A percentile compares a stretch with the other conserved stretches of the same genome.
phyloP scores from a whole-genome alignment of 2,797 vertebrate genomes.

The Manis pentadactyla region DNA sequence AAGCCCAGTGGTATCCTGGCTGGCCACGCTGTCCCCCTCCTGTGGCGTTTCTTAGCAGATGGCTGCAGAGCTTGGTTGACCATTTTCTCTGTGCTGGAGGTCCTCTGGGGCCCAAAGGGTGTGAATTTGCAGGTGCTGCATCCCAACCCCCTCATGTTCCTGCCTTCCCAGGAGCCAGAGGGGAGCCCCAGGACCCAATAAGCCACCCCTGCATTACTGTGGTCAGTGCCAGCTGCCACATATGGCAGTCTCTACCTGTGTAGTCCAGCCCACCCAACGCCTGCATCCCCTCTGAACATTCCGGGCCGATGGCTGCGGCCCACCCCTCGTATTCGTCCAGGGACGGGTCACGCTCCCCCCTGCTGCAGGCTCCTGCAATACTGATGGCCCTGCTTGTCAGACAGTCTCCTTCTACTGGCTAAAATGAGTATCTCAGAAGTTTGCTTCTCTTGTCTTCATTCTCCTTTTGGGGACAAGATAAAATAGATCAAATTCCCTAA shows the following conservation, averaged over 20 bases:
- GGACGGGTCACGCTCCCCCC: neutral
- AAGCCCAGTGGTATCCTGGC: neutral
- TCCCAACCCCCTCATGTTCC: neutral
- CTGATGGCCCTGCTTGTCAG: neutral
- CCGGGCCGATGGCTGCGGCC: neutral
- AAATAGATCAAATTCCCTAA: neutral
- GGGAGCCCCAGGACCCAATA: neutral
- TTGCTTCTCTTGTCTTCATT: neutral
- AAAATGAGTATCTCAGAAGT: neutral
- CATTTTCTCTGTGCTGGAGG: neutral
- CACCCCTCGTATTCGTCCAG: neutral
- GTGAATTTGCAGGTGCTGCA: neutral
- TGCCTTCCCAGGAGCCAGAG: neutral
- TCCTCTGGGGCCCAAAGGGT: neutral
- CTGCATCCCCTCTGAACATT: neutral
- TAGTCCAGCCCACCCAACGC: fast-evolving
- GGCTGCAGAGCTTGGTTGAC: constrained; percentile 14
- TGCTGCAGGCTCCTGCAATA: neutral
- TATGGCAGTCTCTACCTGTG: fast-evolving
- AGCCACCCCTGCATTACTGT: neutral
- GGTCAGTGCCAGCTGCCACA: neutral
- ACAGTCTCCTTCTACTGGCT: neutral
- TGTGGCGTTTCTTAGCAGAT: neutral
- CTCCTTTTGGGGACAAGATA: neutral
- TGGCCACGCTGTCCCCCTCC: neutral